phyloP scores from a whole-genome alignment of 2,888 invertebrate genomes.

The Yponomeuta evonymella region DNA sequence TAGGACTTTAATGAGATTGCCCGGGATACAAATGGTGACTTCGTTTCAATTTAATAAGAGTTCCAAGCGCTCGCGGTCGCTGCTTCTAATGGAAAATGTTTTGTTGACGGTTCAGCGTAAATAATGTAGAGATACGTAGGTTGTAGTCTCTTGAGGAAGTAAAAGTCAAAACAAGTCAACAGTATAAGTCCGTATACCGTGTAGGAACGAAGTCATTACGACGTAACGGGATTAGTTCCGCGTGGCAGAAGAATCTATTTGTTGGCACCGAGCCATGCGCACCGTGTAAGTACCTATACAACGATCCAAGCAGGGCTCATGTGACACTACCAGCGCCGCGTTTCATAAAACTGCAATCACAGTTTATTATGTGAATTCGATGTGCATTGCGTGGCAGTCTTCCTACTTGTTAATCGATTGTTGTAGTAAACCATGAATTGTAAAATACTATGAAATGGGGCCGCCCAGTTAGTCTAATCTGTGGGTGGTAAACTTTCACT shows the following conservation, averaged over 20 bases:
- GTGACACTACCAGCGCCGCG: background rate
- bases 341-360: no score
- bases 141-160: no score
- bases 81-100: background rate
- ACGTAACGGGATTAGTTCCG: conserved; percentile 35
- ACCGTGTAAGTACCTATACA: background rate
- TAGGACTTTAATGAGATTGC: conserved; percentile 34
- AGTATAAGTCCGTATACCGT: background rate
- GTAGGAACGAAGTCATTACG: conserved; percentile 27
- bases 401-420: no score
- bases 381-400: no score
- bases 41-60: conserved; percentile 8
- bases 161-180: background rate
- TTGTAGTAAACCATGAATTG: no score
- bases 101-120: background rate
- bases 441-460: no score
- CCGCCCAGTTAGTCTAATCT: no score
- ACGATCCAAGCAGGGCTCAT: background rate
- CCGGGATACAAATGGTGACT: background rate
- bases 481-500: no score
- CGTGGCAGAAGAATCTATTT: conserved; percentile 45
- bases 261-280: conserved; percentile 41
- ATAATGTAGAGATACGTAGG: conserved; percentile 2
- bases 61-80: background rate
- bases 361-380: no score